These are phyloP conservation scores for Ciconia boyciana DNA, from an alignment of 2,113 vertebrate species.

Conservation along the genomic window DNA sequence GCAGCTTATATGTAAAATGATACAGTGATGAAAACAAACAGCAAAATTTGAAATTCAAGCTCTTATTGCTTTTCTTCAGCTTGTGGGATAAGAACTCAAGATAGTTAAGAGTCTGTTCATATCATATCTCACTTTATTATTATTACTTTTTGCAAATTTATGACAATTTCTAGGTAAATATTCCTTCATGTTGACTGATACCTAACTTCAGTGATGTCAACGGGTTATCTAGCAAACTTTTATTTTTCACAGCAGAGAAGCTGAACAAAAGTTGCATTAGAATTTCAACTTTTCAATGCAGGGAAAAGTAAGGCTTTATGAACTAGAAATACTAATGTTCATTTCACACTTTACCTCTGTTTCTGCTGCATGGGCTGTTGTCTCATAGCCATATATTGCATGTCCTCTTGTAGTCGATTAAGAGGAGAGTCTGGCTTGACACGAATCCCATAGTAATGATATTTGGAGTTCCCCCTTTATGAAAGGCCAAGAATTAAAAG, in stretches of 20 bases:
- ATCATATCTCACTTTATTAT: neutral
- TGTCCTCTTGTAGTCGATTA: constrained; percentile 84
- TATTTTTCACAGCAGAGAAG: neutral
- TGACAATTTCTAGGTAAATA: neutral
- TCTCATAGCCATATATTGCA: constrained; percentile 87
- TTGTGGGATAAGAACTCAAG: neutral
- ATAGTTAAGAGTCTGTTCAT: neutral
- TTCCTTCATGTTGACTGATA: neutral
- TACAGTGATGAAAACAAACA: neutral
- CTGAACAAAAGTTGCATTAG: neutral
- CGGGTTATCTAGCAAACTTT: neutral
- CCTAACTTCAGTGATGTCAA: neutral
- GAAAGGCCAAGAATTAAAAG: constrained; percentile 40
- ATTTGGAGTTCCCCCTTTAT: constrained; percentile 83
- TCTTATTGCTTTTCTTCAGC: neutral
- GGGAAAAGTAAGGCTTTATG: neutral
- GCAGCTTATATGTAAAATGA: neutral
- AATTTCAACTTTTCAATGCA: neutral
- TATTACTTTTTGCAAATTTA: neutral
- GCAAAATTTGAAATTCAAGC: neutral
- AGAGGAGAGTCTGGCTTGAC: constrained; percentile 86
- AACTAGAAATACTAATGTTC: neutral
- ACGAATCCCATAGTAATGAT: constrained; percentile 85
- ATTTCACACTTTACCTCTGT: constrained; percentile 72
- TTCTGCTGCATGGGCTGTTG: constrained; percentile 87